A percentile compares a stretch with the other conserved stretches of the same genome.
phyloP scores from a whole-genome alignment of 92 coral and sea anemone species.

The Porites cylindrica region DNA sequence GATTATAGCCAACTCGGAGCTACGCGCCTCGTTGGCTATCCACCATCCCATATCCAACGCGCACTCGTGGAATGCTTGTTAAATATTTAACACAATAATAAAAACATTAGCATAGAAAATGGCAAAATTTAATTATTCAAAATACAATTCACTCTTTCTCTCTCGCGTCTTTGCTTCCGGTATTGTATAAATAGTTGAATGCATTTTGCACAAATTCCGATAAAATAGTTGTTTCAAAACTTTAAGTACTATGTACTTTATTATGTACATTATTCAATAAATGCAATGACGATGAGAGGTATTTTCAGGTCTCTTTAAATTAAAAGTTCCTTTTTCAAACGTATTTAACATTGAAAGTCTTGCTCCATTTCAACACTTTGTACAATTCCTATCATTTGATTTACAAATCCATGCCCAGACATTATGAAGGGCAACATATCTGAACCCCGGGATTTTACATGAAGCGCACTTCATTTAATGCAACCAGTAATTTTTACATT shows the following conservation, averaged over 20 bases:
- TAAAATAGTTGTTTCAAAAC: neutral
- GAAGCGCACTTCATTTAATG: neutral
- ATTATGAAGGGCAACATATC: neutral
- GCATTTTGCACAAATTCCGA: neutral
- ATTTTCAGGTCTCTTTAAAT: no score
- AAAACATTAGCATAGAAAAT: neutral
- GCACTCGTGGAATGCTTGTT: no score
- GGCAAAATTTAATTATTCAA: neutral
- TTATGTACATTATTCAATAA: neutral
- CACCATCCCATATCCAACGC: no score
- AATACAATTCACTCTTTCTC: neutral
- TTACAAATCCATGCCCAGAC: neutral
- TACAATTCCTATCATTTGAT: neutral
- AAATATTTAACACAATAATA: no score
- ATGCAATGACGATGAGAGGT: neutral
- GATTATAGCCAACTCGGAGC: no score
- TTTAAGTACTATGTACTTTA: neutral
- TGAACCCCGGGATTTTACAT: neutral
- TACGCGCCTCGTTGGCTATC: no score
- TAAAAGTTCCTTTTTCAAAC: neutral
- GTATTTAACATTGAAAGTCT: neutral
- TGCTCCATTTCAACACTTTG: neutral
- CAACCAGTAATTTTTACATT: neutral
- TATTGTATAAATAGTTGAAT: neutral
- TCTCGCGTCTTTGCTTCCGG: neutral